Percentiles rank a stretch among this genome's conserved stretches.
phyloP scores from a whole-genome alignment of 2,888 invertebrate genomes.

The Aradus depressus region DNA sequence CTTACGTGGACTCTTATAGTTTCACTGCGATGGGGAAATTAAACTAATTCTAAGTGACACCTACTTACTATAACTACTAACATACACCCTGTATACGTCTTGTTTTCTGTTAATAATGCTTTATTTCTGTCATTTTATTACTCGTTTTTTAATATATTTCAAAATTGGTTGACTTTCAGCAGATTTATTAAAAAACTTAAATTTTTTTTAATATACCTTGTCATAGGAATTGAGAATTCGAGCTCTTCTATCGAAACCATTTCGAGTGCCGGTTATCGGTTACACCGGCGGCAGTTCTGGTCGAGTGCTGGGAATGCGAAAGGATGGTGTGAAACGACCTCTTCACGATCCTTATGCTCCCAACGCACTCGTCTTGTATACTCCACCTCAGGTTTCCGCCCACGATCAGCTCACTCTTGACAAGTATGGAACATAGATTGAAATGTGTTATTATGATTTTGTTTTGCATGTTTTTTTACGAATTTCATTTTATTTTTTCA shows the following conservation, averaged over 20 bases:
- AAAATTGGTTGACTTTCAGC: too few species aligned
- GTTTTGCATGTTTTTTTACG: background rate
- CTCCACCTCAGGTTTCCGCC: slow-evolving; percentile 70
- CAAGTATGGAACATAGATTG: slow-evolving; percentile 39
- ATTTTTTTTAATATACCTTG: too few species aligned
- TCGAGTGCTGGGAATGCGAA: slow-evolving; percentile 67
- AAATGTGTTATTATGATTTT: background rate
- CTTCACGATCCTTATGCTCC: slow-evolving; percentile 87
- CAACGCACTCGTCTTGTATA: slow-evolving; percentile 78
- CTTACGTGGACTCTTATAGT: too few species aligned
- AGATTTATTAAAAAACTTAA: too few species aligned
- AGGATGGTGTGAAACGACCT: slow-evolving; percentile 51
- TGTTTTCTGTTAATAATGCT: too few species aligned
- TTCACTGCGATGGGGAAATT: too few species aligned
- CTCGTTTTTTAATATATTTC: too few species aligned
- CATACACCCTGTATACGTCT: too few species aligned
- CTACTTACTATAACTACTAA: too few species aligned
- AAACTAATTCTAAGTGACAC: too few species aligned
- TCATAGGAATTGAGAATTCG: slow-evolving; percentile 67
- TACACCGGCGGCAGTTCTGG: slow-evolving; percentile 63
- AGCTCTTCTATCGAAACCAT: slow-evolving; percentile 71
- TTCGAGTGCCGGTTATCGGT: slow-evolving; percentile 85
- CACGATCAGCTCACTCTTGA: slow-evolving; percentile 79
- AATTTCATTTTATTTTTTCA: slow-evolving; percentile 33
- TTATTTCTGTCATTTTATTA: too few species aligned